Conservation (phyloP, 53 echinoderm and acorn worm species). For the Glandiceps talaboti region DNA sequence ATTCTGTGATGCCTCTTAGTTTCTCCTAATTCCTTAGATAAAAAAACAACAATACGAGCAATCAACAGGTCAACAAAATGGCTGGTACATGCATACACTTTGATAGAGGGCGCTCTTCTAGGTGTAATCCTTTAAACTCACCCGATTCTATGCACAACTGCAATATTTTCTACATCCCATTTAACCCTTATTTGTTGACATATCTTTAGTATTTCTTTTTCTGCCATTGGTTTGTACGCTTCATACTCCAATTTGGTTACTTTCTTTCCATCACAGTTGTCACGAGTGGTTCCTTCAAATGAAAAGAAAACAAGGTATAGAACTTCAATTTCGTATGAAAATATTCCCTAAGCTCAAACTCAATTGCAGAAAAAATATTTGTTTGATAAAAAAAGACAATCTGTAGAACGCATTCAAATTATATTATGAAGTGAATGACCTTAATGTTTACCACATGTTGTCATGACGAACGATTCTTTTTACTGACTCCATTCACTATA, state of each 20-base stretch:
- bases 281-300: conserved; percentile 85
- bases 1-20: no score
- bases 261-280: conserved; percentile 83
- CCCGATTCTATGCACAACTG: conserved; percentile 75
- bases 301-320: no score
- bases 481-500: no score
- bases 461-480: no score
- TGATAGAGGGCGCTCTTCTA: neutral
- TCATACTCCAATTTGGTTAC: conserved; percentile 72
- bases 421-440: no score
- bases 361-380: no score
- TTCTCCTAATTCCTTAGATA: no score
- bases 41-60: neutral
- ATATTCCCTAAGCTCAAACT: no score
- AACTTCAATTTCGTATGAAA: no score
- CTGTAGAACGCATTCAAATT: no score
- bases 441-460: no score
- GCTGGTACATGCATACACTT: neutral
- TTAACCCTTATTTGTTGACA: conserved; percentile 36
- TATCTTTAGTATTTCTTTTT: conserved; percentile 46
- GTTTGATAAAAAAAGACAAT: no score
- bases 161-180: conserved; percentile 65
- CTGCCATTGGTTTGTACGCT: conserved; percentile 71
- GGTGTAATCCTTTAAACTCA: conserved; percentile 32
- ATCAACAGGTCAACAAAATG: neutral